Conservation (phyloP, 2,888 invertebrate species). For the Stenolophus ochropezus region DNA sequence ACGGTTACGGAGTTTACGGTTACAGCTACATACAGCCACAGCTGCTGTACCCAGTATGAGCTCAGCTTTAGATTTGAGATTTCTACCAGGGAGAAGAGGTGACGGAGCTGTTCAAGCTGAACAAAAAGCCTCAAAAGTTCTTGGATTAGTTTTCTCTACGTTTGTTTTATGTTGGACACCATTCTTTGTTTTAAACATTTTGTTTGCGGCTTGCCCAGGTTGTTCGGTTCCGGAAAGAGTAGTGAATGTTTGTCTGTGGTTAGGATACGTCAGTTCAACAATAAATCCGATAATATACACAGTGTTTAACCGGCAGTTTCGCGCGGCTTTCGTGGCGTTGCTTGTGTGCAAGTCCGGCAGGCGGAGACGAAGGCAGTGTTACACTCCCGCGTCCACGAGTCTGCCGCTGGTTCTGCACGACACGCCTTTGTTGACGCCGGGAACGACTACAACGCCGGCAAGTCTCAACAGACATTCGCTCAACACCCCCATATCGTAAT, state of each 20-base stretch:
- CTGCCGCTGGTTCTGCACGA: constrained; percentile 84
- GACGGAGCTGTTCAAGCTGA: constrained; percentile 87
- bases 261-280: constrained; percentile 93
- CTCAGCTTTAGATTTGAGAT: constrained; percentile 43
- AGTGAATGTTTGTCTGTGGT: constrained; percentile 90
- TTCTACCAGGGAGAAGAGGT: constrained; percentile 42
- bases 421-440: constrained; percentile 74
- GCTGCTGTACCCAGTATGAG: constrained; percentile 72
- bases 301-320: constrained; percentile 91
- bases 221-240: constrained; percentile 85
- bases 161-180: constrained; percentile 96
- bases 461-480: constrained; percentile 1
- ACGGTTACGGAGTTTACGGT: constrained; percentile 77
- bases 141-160: constrained; percentile 93
- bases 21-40: constrained; percentile 76
- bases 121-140: constrained; percentile 95
- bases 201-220: constrained; percentile 88
- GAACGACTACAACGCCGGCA: constrained; percentile 64
- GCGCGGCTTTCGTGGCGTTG: constrained; percentile 87
- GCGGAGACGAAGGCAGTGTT: constrained; percentile 80
- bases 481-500: constrained; percentile 25
- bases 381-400: constrained; percentile 79
- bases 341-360: constrained; percentile 69
- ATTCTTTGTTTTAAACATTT: constrained; percentile 91
- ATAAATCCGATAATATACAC: constrained; percentile 97